Evolutionary conservation across 2,797 vertebrate genomes (phyloP).

Genomic region (Pipistrellus pygmaeus): DNA sequence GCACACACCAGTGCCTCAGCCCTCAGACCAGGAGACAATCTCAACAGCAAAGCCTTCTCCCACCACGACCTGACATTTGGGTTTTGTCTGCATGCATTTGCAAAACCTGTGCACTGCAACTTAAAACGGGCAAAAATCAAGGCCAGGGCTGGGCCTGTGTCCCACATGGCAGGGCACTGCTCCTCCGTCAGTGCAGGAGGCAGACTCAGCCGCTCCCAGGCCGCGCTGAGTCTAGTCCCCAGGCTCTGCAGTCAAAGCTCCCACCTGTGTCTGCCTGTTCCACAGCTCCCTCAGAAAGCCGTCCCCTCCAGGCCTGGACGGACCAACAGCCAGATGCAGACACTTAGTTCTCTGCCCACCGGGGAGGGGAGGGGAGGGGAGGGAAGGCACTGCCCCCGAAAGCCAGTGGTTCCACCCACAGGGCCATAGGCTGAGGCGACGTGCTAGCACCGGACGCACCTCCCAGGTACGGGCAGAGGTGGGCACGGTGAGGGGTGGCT

Average conservation of each 20-base stretch:
- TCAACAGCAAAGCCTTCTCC: not conserved
- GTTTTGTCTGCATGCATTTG: too few relatives aligned
- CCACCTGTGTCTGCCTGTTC: not conserved
- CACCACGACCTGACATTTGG: not conserved
- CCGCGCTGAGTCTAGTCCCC: too few relatives aligned
- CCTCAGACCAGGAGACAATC: not conserved
- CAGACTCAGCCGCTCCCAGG: not conserved
- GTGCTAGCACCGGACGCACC: fast-evolving
- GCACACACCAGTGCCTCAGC: not conserved
- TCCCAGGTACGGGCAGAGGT: not conserved
- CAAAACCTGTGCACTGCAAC: not conserved
- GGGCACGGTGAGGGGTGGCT: not conserved
- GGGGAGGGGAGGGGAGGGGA: too few relatives aligned
- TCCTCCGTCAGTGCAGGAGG: not conserved
- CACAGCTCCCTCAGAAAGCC: not conserved
- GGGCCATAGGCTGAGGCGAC: not conserved
- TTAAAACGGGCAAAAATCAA: too few relatives aligned
- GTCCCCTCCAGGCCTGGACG: not conserved
- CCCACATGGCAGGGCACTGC: fast-evolving
- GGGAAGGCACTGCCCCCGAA: not conserved
- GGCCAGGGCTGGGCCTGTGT: not conserved
- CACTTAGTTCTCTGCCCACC: not conserved
- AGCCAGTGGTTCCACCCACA: not conserved
- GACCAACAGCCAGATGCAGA: not conserved
- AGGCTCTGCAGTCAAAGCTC: not conserved